Conservation (phyloP, 2,888 invertebrate species). For the Tethea ocularis region DNA sequence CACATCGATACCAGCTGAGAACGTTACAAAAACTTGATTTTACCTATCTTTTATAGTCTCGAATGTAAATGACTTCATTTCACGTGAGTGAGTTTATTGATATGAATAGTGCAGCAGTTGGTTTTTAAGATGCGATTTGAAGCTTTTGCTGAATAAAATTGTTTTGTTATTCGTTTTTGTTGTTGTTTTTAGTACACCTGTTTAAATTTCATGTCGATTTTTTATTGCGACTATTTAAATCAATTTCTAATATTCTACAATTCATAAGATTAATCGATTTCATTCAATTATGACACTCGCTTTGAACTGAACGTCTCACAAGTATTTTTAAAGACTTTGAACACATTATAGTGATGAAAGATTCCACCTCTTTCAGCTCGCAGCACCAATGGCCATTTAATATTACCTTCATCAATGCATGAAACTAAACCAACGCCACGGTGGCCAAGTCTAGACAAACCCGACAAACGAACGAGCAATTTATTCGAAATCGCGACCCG, state of each 20-base stretch:
- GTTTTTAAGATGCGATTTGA: neutral
- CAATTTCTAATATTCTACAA: neutral
- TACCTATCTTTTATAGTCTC: neutral
- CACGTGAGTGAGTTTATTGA: neutral
- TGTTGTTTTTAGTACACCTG: neutral
- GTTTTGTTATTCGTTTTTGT: neutral
- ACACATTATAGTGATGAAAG: too few relatives aligned
- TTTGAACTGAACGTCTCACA: too few relatives aligned
- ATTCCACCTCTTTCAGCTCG: too few relatives aligned
- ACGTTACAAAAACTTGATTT: constrained; percentile 1
- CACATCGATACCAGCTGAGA: constrained; percentile 17
- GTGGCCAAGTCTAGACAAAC: constrained; percentile 28
- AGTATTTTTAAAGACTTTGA: too few relatives aligned
- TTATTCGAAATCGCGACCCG: constrained; percentile 41
- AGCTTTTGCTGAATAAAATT: too few relatives aligned
- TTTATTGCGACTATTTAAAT: neutral
- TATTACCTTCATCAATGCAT: neutral
- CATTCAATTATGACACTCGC: too few relatives aligned
- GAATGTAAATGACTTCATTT: neutral
- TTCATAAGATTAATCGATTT: too few relatives aligned
- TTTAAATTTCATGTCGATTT: neutral
- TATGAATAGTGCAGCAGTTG: neutral
- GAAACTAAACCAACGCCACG: constrained; percentile 28
- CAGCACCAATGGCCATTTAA: too few relatives aligned
- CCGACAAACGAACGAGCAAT: constrained; percentile 35